Base-by-base conservation (phyloP, 2,113 vertebrate species). In the Balaeniceps rex region DNA sequence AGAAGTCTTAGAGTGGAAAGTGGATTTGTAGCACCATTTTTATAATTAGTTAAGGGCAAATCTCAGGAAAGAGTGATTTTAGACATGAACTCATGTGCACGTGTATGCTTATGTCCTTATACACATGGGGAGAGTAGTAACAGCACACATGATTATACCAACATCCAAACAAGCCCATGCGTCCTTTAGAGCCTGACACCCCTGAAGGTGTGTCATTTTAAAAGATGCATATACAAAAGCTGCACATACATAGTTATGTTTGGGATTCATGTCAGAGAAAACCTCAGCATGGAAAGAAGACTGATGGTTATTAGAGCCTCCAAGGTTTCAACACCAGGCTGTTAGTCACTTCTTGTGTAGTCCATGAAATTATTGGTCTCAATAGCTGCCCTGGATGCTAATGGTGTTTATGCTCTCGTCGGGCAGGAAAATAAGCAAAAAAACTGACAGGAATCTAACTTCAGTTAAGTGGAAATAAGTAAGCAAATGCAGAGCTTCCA, bases 1-100 rank as follows among this genome's bases (percentile, higher is more conserved):
- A 89, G 74, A 76, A 87, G n/a, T 40, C 70, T 84, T 33, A 44
- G 34, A 89, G 89, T 24, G 40, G n/a, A 52, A 94, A 93, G 84
- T 46, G 52, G 4, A 17, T 68, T 95, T 79, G 42, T 68, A 88
- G 69, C 31, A 63, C 18, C 14, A 22, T 58, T 80, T 94, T 64
- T 49, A 28, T 74, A 76, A 79, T 69, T 52, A 90, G 29, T 72
- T 70, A 44, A 74, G 49, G 68, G 36, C n/a, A 88, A 64, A 82
- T 33, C 33, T 86, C 47, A 81, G 36, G 51, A 42, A 63, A 85
- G 25, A 57, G 25, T n/a, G 18, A 40, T 57, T 90, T 86, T 49
- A 65, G 24, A 68, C 17, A 11, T 33, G 34, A 83, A 38, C 9
- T 88, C 18, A 7, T 1, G 1, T 15, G 11, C 36, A 25, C 0